A percentile compares a stretch with the other conserved stretches of the same genome.
phyloP scores from a whole-genome alignment of 2,888 invertebrate genomes.

The Orthosia gracilis region DNA sequence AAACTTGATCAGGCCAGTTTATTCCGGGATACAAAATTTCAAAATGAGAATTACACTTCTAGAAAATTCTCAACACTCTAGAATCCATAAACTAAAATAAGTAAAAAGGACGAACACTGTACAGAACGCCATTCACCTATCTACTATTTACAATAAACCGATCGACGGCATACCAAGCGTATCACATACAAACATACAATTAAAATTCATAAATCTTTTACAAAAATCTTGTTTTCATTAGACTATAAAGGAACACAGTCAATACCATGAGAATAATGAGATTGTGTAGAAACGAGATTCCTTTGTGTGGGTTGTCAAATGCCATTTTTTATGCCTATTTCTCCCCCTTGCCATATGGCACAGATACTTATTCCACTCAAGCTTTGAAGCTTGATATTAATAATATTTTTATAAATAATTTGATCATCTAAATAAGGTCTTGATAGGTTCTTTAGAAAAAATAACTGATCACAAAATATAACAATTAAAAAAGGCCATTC shows the following conservation, averaged over 20 bases:
- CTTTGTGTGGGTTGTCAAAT: not conserved
- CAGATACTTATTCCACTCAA: no score
- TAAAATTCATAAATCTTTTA: constrained; percentile 70
- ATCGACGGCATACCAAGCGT: constrained; percentile 67
- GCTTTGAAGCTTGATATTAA: no score
- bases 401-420: no score
- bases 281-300: constrained; percentile 46
- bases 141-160: constrained; percentile 60
- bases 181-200: constrained; percentile 73
- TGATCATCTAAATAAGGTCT: no score
- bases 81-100: constrained; percentile 22
- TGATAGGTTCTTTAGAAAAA: no score
- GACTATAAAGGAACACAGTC: constrained; percentile 82
- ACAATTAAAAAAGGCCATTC: no score
- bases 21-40: constrained; percentile 40
- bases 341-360: no score
- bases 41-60: constrained; percentile 30
- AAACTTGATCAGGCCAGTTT: not conserved
- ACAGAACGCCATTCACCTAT: constrained; percentile 41
- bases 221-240: constrained; percentile 71
- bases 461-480: no score
- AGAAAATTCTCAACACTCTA: constrained; percentile 19
- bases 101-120: constrained; percentile 31
- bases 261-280: constrained; percentile 61
- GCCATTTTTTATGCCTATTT: not conserved